A percentile compares a stretch with the other conserved stretches of the same genome.
phyloP scores from a whole-genome alignment of 64 coral and sea anemone species.

The Porites lutea region DNA sequence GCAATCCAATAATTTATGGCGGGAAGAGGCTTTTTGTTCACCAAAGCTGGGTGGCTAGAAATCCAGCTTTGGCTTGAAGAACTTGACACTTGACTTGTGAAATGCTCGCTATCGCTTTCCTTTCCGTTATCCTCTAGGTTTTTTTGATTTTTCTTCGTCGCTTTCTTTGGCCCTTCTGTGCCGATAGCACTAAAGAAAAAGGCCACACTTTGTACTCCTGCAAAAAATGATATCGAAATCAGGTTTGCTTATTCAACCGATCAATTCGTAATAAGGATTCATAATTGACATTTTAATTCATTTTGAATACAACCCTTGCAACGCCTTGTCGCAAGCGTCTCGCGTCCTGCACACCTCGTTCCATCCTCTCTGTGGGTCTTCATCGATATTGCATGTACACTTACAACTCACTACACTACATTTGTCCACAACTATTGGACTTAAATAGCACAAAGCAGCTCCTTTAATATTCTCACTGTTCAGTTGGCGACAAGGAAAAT shows the following conservation, averaged over 20 bases:
- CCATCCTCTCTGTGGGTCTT: conserved; percentile 21
- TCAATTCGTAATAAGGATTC: not conserved
- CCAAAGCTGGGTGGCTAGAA: not conserved
- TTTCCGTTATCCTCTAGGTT: not conserved
- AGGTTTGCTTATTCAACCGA: too few species aligned
- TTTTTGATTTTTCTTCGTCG: not conserved
- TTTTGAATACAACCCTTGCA: conserved; percentile 10
- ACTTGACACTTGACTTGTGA: conserved; percentile 15
- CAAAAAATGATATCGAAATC: too few species aligned
- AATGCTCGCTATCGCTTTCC: conserved; percentile 4
- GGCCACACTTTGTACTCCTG: conserved; percentile 34
- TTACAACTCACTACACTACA: conserved; percentile 46
- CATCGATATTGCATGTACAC: not conserved
- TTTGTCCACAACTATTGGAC: conserved; percentile 32
- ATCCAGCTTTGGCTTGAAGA: not conserved
- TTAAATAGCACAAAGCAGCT: conserved; percentile 24
- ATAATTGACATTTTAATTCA: too few species aligned
- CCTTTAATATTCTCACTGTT: conserved; percentile 23
- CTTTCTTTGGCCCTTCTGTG: conserved; percentile 1
- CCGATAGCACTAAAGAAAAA: conserved; percentile 48
- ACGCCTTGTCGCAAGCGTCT: conserved; percentile 34
- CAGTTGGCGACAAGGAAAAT: conserved; percentile 8
- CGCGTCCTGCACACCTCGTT: conserved; percentile 16
- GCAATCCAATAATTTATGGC: conserved; percentile 46
- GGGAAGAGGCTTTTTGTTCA: conserved; percentile 23